phyloP scores from a whole-genome alignment of 2,797 vertebrate species.

The Megalops cyprinoides region DNA sequence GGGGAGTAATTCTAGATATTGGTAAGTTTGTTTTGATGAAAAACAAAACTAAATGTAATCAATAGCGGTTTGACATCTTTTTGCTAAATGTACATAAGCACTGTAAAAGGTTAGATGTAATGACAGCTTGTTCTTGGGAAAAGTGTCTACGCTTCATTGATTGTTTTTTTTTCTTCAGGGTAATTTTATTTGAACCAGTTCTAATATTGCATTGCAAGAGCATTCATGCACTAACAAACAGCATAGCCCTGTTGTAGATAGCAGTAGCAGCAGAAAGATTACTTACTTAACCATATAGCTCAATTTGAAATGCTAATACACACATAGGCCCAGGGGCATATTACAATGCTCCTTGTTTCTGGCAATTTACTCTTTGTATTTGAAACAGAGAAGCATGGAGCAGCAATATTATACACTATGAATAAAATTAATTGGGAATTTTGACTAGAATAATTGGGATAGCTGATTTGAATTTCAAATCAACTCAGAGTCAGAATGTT shows the following conservation, averaged over 20 bases:
- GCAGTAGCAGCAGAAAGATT: slow-evolving; percentile 45
- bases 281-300: slow-evolving; percentile 73
- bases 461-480: slow-evolving; percentile 67
- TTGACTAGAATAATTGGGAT: slow-evolving; percentile 60
- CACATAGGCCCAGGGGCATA: slow-evolving; percentile 59
- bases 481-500: slow-evolving; percentile 3
- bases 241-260: slow-evolving; percentile 42
- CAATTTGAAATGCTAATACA: slow-evolving; percentile 77
- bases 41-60: background rate
- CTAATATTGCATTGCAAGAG: slow-evolving; percentile 26
- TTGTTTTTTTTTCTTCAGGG: slow-evolving; percentile 18
- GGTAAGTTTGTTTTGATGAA: background rate
- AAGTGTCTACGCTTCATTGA: slow-evolving; percentile 11
- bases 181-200: slow-evolving; percentile 23
- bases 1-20: no score
- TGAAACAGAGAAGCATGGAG: slow-evolving; percentile 48
- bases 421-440: slow-evolving; percentile 70
- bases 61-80: background rate
- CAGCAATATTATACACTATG: slow-evolving; percentile 64
- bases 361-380: slow-evolving; percentile 62
- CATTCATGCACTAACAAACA: slow-evolving; percentile 35
- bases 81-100: background rate
- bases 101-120: slow-evolving; percentile 5
- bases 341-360: slow-evolving; percentile 53
- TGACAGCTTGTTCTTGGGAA: slow-evolving; percentile 6